A percentile compares a stretch with the other conserved stretches of the same genome.
Evolutionary conservation across 2,888 invertebrate species (phyloP).

Genomic region (Antitype chi): DNA sequence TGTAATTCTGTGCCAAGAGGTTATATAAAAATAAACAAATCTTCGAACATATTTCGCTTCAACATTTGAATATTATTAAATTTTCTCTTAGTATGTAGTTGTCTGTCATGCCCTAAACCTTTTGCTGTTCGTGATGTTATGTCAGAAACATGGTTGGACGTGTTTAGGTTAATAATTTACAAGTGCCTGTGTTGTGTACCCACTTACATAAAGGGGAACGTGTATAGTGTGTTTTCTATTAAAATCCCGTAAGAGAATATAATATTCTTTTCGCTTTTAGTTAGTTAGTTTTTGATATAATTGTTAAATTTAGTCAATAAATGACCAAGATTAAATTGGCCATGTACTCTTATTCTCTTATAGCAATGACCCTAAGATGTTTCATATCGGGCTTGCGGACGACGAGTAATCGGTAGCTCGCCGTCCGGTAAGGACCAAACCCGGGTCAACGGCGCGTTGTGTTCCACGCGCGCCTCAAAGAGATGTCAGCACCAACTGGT

Average conservation of each 20-base stretch:
- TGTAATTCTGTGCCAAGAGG: conserved; percentile 3
- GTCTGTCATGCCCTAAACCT: not conserved
- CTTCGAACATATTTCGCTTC: conserved; percentile 4
- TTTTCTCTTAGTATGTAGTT: conserved; percentile 25
- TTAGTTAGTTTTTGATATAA: not conserved
- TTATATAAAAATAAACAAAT: not conserved
- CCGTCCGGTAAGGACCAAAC: no score
- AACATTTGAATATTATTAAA: conserved; percentile 38
- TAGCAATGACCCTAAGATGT: not conserved
- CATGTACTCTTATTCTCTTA: not conserved
- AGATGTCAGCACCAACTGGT: no score
- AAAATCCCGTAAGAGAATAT: not conserved
- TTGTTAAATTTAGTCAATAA: not conserved
- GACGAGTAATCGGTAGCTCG: no score
- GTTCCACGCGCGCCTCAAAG: no score
- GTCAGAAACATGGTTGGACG: conserved; percentile 37
- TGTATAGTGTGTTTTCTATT: not conserved
- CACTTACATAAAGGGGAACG: not conserved
- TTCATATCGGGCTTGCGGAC: no score
- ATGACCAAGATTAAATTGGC: not conserved
- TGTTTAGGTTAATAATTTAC: conserved; percentile 21
- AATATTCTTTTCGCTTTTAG: not conserved
- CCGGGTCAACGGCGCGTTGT: no score
- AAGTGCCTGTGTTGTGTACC: conserved; percentile 5
- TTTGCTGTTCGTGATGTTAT: conserved; percentile 18